Percentiles rank a stretch among this genome's conserved stretches.
phyloP scores from a whole-genome alignment of 2,113 vertebrate species.

The Gymnarchus niloticus region DNA sequence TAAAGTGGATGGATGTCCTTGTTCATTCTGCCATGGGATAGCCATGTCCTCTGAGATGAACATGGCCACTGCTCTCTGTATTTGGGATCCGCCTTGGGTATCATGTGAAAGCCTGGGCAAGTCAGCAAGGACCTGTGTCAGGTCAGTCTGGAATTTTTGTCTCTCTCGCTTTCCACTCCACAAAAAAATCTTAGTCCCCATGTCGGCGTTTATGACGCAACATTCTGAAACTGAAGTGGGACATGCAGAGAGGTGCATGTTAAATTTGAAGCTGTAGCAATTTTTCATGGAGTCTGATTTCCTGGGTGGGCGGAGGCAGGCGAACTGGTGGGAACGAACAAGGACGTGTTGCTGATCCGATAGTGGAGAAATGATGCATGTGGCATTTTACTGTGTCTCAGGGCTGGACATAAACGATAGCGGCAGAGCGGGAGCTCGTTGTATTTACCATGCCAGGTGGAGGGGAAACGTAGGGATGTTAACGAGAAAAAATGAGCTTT shows the following conservation, averaged over 20 bases:
- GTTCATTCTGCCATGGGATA: neutral
- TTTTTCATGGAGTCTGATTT: neutral
- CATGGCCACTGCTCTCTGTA: neutral
- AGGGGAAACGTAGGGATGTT: neutral
- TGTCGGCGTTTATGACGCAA: neutral
- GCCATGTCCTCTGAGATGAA: neutral
- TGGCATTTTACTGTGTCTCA: neutral
- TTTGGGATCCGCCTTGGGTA: neutral
- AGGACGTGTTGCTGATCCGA: neutral
- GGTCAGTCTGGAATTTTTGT: neutral
- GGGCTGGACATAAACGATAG: neutral
- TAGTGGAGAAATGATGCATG: neutral
- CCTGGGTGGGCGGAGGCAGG: neutral
- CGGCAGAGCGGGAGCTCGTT: neutral
- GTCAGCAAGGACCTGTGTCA: neutral
- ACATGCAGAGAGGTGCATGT: neutral
- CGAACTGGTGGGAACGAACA: neutral
- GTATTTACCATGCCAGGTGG: neutral
- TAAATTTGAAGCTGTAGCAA: neutral
- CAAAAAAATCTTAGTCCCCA: neutral
- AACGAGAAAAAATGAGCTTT: constrained; percentile 17
- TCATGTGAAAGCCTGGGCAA: neutral
- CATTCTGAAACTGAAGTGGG: neutral
- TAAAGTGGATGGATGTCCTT: neutral
- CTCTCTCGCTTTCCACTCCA: neutral